Conservation (phyloP, 2,797 vertebrate species). For the Enteromius radiatus region DNA sequence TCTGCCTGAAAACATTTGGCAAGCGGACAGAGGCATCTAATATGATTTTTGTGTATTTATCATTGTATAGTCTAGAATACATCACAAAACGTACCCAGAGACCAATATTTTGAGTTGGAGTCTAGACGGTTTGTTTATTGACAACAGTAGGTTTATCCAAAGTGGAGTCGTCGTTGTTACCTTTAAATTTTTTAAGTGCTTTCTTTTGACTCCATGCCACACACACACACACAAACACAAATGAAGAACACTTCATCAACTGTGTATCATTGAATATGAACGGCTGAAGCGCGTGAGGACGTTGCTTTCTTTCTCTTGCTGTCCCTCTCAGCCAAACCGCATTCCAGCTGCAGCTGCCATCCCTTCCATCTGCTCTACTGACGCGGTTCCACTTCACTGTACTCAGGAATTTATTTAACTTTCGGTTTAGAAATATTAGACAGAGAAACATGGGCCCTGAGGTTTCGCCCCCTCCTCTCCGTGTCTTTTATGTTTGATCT, state of each 20-base stretch:
- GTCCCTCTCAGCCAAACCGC: conserved; percentile 72
- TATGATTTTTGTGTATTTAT: conserved; percentile 49
- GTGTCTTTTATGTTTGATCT: conserved; percentile 70
- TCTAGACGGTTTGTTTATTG: conserved; percentile 56
- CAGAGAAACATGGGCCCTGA: conserved; percentile 67
- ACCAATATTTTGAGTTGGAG: conserved; percentile 51
- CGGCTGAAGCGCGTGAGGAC: conserved; percentile 67
- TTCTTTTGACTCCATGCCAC: conserved; percentile 19
- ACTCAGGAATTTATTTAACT: conserved; percentile 79
- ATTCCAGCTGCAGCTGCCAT: conserved; percentile 80
- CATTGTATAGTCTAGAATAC: conserved; percentile 52
- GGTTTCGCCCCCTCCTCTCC: conserved; percentile 58
- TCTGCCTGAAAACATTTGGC: conserved; percentile 55
- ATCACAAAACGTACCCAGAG: conserved; percentile 48
- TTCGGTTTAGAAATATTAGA: conserved; percentile 80
- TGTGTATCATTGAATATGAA: conserved; percentile 22
- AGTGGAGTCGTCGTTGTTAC: conserved; percentile 31
- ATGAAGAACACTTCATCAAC: conserved; percentile 19
- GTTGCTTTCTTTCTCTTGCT: conserved; percentile 65
- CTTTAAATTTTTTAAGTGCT: conserved; percentile 46
- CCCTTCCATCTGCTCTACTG: conserved; percentile 81
- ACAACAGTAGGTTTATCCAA: conserved; percentile 53
- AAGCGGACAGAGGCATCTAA: conserved; percentile 37
- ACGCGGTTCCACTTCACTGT: conserved; percentile 77
- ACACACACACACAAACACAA: neutral